Base-by-base conservation (phyloP, 2,888 invertebrate genomes). In the Calephelis perditalis region DNA sequence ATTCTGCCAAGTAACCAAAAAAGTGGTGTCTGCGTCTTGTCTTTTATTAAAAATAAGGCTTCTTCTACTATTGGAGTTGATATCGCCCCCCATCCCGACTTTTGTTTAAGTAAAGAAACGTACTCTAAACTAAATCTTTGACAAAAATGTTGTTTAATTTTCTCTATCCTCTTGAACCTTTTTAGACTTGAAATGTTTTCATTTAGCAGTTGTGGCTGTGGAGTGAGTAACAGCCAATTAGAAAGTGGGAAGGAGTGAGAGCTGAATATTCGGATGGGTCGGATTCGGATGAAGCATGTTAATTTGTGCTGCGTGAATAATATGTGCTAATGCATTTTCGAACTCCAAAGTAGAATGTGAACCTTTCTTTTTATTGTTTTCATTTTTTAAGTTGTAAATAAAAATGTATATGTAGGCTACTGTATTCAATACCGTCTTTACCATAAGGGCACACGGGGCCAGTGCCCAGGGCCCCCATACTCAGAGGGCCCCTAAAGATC, bases 1-100 rank as follows among this genome's bases (percentile, higher is more conserved):
- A 68, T 55, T 7, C 64, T 59, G 7, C 67, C 65, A 12, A 67
- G 37, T 6, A 45, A 59, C 68, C 68, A 69, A 5, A 66, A 40
- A 6, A 67, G 58, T 46, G 67, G 67, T 36, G 67, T 64, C 8
- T 49, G 58, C 8, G 43, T 35, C 37, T 61, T 57, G 5, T 67
- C 68, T 44, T 61, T 65, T 11, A 68, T 36, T 10, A 68, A 56
- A 9, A 67, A 66, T 11, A 67, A 56, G 9, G 61, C 26, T 8
- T 65, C 64, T 3, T 47, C 26, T 5, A 49, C 12, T 7, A 69
- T 62, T 2, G 63, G 56, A 1, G 40, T 46, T 37, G 7, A 43
- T 4, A 58, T 56, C 10, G 52, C 9, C 12, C 46, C 5, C 63
- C 65, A 63, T 44, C 63, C 65, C 2, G 49, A 36, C 46, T 60